These are phyloP conservation scores for Amphiprion percula DNA, from an alignment of 2,113 vertebrate genomes.

Conservation along the genomic window DNA sequence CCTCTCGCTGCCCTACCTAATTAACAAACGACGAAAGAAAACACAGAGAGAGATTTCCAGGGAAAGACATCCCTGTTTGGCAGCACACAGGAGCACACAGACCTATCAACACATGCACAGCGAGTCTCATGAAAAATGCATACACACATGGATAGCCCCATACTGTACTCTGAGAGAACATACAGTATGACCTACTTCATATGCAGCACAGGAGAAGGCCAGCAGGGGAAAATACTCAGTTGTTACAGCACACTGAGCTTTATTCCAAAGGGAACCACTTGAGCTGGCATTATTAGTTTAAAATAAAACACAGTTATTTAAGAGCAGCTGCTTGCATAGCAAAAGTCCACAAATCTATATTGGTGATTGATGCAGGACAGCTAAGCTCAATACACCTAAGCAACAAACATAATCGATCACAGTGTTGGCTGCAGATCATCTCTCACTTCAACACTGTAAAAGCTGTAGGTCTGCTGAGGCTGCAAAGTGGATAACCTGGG, in stretches of 20 bases:
- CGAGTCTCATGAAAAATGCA: conserved; percentile 69
- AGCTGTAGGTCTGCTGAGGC: background rate
- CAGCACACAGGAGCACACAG: conserved; percentile 5
- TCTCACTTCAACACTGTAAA: conserved; percentile 1
- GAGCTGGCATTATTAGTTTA: background rate
- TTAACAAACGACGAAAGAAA: conserved; percentile 40
- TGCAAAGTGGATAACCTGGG: conserved; percentile 3
- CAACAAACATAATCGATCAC: conserved; percentile 49
- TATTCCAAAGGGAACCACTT: conserved; percentile 16
- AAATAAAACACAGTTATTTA: background rate
- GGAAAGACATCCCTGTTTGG: conserved; percentile 23
- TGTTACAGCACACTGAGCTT: background rate
- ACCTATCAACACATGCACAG: conserved; percentile 30
- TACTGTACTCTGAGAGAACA: conserved; percentile 53
- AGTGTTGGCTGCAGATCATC: conserved; percentile 20
- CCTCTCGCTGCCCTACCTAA: conserved; percentile 19
- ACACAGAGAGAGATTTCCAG: conserved; percentile 33
- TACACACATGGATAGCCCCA: conserved; percentile 34
- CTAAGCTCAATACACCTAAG: conserved; percentile 30
- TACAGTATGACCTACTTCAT: conserved; percentile 65
- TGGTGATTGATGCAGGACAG: conserved; percentile 36
- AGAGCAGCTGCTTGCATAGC: background rate
- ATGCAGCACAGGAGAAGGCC: conserved; percentile 38
- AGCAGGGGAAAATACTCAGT: background rate
- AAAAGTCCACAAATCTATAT: conserved; percentile 21